Conservation (phyloP, 2,113 vertebrate genomes). For the Myanophis thanlyinensis region DNA sequence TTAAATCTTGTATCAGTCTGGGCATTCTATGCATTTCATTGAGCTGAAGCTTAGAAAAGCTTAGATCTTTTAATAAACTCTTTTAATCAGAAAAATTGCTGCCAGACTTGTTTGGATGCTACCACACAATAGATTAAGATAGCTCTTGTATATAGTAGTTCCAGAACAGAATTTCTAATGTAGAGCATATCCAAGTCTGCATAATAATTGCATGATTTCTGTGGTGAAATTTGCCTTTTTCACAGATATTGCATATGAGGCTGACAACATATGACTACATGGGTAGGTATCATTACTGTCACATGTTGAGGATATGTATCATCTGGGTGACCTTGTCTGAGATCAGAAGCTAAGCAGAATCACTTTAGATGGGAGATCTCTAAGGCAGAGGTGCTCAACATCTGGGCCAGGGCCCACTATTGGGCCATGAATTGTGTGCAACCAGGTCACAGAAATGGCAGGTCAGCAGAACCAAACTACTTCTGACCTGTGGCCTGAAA, state of each 20-base stretch:
- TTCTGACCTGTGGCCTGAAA: background rate
- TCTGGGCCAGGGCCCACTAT: background rate
- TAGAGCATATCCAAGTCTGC: background rate
- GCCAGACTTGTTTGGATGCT: background rate
- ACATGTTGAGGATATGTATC: background rate
- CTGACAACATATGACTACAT: background rate
- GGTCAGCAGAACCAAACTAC: background rate
- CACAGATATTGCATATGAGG: background rate
- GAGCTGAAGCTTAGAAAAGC: background rate
- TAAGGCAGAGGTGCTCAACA: background rate
- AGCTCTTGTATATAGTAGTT: background rate
- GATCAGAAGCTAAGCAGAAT: background rate
- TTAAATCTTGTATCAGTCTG: background rate
- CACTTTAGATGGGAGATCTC: background rate
- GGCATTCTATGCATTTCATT: background rate
- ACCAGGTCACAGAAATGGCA: background rate
- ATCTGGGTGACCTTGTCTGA: background rate
- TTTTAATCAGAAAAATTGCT: background rate
- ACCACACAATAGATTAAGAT: background rate
- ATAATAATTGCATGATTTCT: background rate
- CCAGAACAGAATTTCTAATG: background rate
- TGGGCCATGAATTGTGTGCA: background rate
- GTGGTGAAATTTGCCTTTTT: background rate
- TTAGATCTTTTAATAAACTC: background rate
- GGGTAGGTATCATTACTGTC: background rate